Evolutionary conservation across 2,797 vertebrate genomes (phyloP).

Genomic region (Scyliorhinus canicula): DNA sequence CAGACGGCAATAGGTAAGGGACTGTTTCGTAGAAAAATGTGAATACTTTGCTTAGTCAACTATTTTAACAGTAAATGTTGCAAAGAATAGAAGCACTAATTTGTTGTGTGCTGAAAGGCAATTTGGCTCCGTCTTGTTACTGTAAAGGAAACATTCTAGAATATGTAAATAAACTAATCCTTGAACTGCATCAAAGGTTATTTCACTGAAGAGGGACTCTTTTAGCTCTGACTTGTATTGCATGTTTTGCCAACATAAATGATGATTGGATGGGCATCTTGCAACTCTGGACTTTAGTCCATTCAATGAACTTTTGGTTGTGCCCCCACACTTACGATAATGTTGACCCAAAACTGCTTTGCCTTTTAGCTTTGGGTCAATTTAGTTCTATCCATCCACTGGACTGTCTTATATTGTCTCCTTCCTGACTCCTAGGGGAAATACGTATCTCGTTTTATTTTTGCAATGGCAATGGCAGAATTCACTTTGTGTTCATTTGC

Average conservation of each 20-base stretch:
- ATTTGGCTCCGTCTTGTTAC: background rate
- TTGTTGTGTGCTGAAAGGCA: background rate
- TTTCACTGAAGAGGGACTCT: background rate
- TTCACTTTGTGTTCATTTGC: background rate
- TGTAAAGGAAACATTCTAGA: background rate
- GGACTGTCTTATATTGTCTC: background rate
- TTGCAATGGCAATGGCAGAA: background rate
- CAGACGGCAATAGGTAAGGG: slow-evolving; percentile 69
- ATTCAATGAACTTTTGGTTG: background rate
- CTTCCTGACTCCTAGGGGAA: background rate
- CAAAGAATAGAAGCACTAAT: background rate
- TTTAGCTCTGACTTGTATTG: background rate
- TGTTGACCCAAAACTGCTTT: background rate
- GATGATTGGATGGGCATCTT: background rate
- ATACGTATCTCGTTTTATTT: background rate
- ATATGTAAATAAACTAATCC: background rate
- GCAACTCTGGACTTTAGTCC: background rate
- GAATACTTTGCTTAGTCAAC: background rate
- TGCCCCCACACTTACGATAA: background rate
- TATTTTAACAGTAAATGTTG: background rate
- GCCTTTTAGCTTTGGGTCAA: background rate
- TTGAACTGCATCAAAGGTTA: background rate
- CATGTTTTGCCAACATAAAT: background rate
- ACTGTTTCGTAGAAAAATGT: background rate
- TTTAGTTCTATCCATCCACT: background rate